Percentiles rank a stretch among this genome's conserved stretches.
These are phyloP conservation scores for Odontamblyopus rebecca DNA, from an alignment of 2,797 vertebrate genomes.

Conservation along the genomic window DNA sequence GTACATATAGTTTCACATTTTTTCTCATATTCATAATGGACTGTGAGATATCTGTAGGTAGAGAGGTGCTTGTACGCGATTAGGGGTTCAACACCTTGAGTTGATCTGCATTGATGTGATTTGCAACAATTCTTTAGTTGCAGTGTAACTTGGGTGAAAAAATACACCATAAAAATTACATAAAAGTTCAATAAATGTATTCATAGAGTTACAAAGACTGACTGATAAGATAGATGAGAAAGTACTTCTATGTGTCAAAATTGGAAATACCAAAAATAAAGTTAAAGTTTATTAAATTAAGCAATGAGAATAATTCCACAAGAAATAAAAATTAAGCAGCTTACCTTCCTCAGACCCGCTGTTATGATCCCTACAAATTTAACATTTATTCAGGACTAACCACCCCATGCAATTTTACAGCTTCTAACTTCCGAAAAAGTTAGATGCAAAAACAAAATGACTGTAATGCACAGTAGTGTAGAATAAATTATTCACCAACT, in stretches of 20 bases:
- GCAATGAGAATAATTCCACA: neutral
- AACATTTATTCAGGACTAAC: neutral
- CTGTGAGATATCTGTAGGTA: neutral
- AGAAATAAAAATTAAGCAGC: neutral
- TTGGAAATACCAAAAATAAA: neutral
- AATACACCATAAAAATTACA: no score
- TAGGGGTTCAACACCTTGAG: neutral
- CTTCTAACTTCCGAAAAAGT: neutral
- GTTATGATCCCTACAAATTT: neutral
- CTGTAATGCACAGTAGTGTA: neutral
- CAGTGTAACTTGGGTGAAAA: neutral
- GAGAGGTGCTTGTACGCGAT: neutral
- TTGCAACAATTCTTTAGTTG: neutral
- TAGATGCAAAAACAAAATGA: neutral
- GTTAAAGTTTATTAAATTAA: neutral
- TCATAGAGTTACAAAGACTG: neutral
- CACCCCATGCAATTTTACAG: neutral
- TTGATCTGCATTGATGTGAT: neutral
- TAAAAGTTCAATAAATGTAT: neutral
- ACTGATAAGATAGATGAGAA: neutral
- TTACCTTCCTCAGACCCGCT: neutral
- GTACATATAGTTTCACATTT: neutral
- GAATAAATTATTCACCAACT: slow-evolving; percentile 6
- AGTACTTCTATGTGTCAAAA: neutral
- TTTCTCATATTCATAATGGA: neutral